Conservation (phyloP, 1,140 invertebrate genomes). For the Eubasilissa regina region DNA sequence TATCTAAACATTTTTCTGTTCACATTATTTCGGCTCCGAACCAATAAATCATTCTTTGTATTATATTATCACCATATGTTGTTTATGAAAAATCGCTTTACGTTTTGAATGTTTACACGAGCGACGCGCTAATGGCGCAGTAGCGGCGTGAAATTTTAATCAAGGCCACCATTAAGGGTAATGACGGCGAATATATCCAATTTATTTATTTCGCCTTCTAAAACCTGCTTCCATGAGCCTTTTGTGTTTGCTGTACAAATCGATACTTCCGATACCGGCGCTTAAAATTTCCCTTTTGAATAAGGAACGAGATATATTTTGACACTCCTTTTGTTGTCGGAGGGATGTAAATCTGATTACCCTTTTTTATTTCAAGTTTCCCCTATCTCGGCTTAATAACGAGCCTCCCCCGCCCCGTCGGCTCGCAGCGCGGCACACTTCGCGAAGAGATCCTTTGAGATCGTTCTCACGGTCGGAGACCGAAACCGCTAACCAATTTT, state of each 20-base stretch:
- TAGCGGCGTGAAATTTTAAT: too few species aligned
- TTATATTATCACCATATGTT: too few species aligned
- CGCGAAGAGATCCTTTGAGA: background rate
- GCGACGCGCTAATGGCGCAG: too few species aligned
- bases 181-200: too few species aligned
- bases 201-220: too few species aligned
- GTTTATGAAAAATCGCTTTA: too few species aligned
- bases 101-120: too few species aligned
- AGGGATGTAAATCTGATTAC: constrained; percentile 55
- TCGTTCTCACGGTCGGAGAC: constrained; percentile 12
- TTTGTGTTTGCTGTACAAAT: background rate
- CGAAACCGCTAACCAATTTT: constrained; percentile 56
- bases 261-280: background rate
- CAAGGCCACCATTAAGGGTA: too few species aligned
- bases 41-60: too few species aligned
- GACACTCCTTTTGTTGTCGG: constrained; percentile 48
- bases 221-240: too few species aligned
- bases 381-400: constrained; percentile 5
- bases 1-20: too few species aligned
- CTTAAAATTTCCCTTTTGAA: background rate
- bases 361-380: constrained; percentile 47
- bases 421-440: background rate
- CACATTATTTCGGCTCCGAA: too few species aligned
- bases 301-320: constrained; percentile 21
- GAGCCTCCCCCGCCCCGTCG: background rate